Evolutionary conservation across 2,888 invertebrate genomes (phyloP), one percentile per base, ranked within the genome.

Genomic region (Ochropleura leucogaster): DNA sequence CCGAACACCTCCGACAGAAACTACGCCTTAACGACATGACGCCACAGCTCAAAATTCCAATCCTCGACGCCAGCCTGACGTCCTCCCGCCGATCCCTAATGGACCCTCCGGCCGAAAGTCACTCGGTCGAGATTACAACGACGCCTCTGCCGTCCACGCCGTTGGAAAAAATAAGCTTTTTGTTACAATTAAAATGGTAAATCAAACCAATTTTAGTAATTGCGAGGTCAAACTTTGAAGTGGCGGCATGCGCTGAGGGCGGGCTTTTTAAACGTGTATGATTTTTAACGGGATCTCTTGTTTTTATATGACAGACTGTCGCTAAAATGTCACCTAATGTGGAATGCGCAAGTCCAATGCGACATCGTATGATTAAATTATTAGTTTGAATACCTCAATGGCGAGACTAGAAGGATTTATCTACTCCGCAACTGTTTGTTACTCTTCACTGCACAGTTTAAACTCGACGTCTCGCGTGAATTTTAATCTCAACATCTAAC

Each of bases 151-250:
- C 90, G 92, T 89, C 93, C 94, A 90, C 90, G 90, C 91, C 90
- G 90, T 89, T 92, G 90, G 93, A 94, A 95, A 96, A 96, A 96
- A 95, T 95, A 96, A 95, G 95, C 95, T 96, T 96, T 96, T 96
- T 96, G 95, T 96, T 95, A 96, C 96, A 96, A 96, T 96, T 96
- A 95, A 96, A 96, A 96, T 96, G 95, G 95, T 96, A 96, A 96
- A 96, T 96, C 96, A 96, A 96, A 96, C 96, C 95, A 96, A 95
- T 96, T 96, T 95, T 95, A 95, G 95, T 96, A 96, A 96, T 96
- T 96, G 96, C 95, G 95, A 93, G 95, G 94, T 95, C 95, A 95
- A 95, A 95, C 94, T 95, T 95, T 94, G 91, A 92, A 96, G 94
- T 93, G 93, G 89, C 88, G 91, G 92, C 91, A 91, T 91, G 92